Percentiles rank a stretch among this genome's conserved stretches.
phyloP scores from a whole-genome alignment of 2,888 invertebrate species.

The Cerastis leucographa region DNA sequence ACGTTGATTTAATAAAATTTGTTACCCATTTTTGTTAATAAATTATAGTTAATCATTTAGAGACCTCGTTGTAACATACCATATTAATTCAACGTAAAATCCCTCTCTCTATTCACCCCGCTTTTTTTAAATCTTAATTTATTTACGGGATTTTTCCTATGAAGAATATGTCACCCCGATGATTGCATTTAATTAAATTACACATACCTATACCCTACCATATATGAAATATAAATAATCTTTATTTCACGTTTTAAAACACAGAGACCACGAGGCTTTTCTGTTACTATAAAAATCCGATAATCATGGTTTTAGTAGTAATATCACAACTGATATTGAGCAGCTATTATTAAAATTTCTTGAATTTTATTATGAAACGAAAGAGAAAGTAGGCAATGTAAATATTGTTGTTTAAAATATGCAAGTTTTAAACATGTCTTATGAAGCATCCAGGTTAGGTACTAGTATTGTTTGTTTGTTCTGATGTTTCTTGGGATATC shows the following conservation, averaged over 20 bases:
- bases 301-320: not conserved
- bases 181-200: no score
- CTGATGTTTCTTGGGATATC: constrained; percentile 49
- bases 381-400: not conserved
- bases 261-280: no score
- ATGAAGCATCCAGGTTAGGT: constrained; percentile 28
- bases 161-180: no score
- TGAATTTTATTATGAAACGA: not conserved
- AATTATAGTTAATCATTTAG: not conserved
- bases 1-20: not conserved
- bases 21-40: not conserved
- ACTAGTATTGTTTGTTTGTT: constrained; percentile 56
- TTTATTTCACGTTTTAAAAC: not conserved
- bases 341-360: not conserved
- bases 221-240: not conserved
- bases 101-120: no score
- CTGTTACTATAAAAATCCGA: not conserved
- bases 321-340: not conserved
- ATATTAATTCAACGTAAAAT: no score
- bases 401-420: constrained; percentile 21
- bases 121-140: no score
- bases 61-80: not conserved
- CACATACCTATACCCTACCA: no score
- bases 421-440: constrained; percentile 10
- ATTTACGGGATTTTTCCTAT: no score